phyloP scores from a whole-genome alignment of 2,888 invertebrate species.

The Eupeodes latifasciatus region DNA sequence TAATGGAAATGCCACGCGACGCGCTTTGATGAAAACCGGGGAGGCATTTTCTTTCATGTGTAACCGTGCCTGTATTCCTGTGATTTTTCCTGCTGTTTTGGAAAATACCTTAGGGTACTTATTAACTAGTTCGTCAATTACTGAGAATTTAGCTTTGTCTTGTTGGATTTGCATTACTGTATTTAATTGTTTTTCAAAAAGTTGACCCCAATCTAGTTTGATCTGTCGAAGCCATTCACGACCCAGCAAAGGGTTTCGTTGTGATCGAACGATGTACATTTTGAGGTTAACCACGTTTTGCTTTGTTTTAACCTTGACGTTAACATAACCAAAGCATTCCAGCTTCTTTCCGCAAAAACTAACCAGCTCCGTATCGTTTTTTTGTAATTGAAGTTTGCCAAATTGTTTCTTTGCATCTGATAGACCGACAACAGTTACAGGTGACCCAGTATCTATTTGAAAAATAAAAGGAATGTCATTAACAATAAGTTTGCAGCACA shows the following conservation, averaged over 20 bases:
- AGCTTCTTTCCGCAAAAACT: conserved; percentile 30
- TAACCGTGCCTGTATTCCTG: conserved; percentile 60
- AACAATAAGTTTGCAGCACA: conserved; percentile 18
- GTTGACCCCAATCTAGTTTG: no score
- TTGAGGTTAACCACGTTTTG: neutral
- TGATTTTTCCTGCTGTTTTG: conserved; percentile 51
- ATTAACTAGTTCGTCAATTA: neutral
- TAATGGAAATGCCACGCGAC: conserved; percentile 2
- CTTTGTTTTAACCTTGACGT: neutral
- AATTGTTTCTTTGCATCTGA: conserved; percentile 38
- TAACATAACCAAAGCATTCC: conserved; percentile 33
- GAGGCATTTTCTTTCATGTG: conserved; percentile 66
- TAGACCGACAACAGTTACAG: conserved; percentile 39
- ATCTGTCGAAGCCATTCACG: no score
- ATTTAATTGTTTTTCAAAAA: neutral
- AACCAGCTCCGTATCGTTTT: conserved; percentile 16
- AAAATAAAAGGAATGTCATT: conserved; percentile 17
- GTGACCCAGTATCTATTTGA: conserved; percentile 5
- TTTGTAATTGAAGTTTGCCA: conserved; percentile 9
- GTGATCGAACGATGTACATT: conserved; percentile 40
- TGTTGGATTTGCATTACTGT: neutral
- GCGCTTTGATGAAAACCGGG: conserved; percentile 76
- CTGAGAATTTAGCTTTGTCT: neutral
- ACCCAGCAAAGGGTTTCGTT: conserved; percentile 27
- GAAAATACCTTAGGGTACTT: neutral